Conservation (phyloP, 2,113 vertebrate genomes). For the Sinocyclocheilus anophthalmus region DNA sequence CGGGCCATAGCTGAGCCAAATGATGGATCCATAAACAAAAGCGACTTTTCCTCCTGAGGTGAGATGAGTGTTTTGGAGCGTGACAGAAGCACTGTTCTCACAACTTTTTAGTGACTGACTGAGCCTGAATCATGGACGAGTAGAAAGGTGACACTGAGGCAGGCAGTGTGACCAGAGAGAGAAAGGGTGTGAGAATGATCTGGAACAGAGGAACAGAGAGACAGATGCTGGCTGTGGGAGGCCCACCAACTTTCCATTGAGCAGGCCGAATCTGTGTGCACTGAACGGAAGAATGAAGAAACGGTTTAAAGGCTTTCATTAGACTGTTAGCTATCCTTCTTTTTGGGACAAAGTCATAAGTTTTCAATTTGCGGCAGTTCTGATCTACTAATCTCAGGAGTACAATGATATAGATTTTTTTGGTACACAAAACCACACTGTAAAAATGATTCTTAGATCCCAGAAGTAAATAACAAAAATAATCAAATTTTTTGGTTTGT, state of each 20-base stretch:
- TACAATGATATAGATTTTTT: background rate
- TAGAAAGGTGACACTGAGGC: conserved; percentile 29
- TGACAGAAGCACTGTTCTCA: conserved; percentile 29
- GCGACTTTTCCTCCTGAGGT: conserved; percentile 14
- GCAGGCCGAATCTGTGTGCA: conserved; percentile 24
- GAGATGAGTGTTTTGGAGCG: conserved; percentile 31
- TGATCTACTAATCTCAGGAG: background rate
- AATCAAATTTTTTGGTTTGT: background rate
- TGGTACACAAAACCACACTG: background rate
- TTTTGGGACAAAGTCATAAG: background rate
- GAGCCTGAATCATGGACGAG: background rate
- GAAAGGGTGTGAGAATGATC: conserved; percentile 12
- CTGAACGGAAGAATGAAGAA: conserved; percentile 29
- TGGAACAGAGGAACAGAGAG: conserved; percentile 35
- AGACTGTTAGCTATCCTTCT: background rate
- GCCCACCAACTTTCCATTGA: conserved; percentile 3
- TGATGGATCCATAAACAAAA: conserved; percentile 38
- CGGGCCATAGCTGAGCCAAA: background rate
- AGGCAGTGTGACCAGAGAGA: conserved; percentile 16
- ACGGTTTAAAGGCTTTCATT: conserved; percentile 25
- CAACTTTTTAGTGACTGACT: conserved; percentile 33
- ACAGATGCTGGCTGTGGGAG: conserved; percentile 37
- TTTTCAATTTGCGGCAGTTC: background rate
- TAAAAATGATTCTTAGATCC: background rate
- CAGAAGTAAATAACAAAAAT: background rate